Conservation (phyloP, 2,888 invertebrate genomes). For the Pedicia rivosa region DNA sequence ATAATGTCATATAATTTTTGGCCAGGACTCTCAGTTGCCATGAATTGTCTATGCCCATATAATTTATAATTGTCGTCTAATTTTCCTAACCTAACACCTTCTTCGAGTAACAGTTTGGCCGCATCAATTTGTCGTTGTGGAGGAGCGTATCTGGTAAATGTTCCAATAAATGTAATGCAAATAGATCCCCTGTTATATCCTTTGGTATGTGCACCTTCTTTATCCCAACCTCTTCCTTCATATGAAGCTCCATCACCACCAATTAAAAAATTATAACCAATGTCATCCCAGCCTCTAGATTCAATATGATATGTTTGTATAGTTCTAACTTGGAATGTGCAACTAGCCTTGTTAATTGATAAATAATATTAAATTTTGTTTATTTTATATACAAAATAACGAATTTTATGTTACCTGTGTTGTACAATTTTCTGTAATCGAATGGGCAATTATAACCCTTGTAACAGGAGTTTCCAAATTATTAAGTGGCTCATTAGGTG, state of each 20-base stretch:
- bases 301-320: conserved; percentile 55
- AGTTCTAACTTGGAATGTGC: conserved; percentile 24
- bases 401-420: conserved; percentile 40
- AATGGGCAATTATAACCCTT: conserved; percentile 39
- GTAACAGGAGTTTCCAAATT: conserved; percentile 30
- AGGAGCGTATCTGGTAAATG: conserved; percentile 38
- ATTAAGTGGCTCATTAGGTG: conserved; percentile 29
- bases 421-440: conserved; percentile 38
- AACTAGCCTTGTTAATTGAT: too few relatives aligned
- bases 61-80: conserved; percentile 46
- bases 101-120: conserved; percentile 39
- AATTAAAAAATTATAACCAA: conserved; percentile 61
- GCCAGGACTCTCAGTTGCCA: conserved; percentile 53
- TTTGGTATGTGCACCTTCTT: conserved; percentile 51
- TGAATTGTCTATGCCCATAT: conserved; percentile 50
- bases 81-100: conserved; percentile 43
- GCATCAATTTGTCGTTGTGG: conserved; percentile 39
- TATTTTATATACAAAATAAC: too few relatives aligned
- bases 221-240: conserved; percentile 58
- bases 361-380: neutral
- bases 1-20: conserved; percentile 42
- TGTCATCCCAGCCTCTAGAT: conserved; percentile 43
- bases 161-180: conserved; percentile 57
- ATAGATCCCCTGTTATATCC: conserved; percentile 47
- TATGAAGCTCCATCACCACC: conserved; percentile 63